phyloP scores from a whole-genome alignment of 2,113 vertebrate species.

The Bubo scandiacus region DNA sequence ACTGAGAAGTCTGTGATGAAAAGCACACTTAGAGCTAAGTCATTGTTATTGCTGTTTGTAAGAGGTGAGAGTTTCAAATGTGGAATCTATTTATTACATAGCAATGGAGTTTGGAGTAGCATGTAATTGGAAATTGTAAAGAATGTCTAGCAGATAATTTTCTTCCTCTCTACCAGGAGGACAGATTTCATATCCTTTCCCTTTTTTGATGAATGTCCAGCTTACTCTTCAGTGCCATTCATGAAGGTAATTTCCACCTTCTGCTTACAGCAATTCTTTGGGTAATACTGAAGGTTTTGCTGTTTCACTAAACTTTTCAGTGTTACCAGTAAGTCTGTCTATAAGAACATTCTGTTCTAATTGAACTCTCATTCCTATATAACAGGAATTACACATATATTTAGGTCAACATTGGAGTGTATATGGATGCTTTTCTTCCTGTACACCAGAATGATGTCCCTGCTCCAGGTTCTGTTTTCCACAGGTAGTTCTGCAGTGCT shows the following conservation, averaged over 20 bases:
- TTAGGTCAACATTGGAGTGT: neutral
- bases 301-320: neutral
- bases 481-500: neutral
- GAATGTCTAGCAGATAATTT: neutral
- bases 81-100: neutral
- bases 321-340: neutral
- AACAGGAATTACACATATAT: neutral
- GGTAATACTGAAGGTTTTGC: neutral
- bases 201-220: neutral
- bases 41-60: neutral
- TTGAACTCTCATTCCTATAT: neutral
- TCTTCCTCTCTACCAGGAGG: neutral
- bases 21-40: neutral
- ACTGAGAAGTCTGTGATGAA: neutral
- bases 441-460: neutral
- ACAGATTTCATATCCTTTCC: neutral
- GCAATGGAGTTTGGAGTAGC: neutral
- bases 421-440: neutral
- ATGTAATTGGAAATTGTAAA: neutral
- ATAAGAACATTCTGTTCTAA: neutral
- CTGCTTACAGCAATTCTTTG: neutral
- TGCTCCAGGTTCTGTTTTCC: neutral
- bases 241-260: neutral
- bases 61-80: neutral
- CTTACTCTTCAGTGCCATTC: neutral